phyloP scores from a whole-genome alignment of 2,797 vertebrate genomes.

The Enteromius treurensis region DNA sequence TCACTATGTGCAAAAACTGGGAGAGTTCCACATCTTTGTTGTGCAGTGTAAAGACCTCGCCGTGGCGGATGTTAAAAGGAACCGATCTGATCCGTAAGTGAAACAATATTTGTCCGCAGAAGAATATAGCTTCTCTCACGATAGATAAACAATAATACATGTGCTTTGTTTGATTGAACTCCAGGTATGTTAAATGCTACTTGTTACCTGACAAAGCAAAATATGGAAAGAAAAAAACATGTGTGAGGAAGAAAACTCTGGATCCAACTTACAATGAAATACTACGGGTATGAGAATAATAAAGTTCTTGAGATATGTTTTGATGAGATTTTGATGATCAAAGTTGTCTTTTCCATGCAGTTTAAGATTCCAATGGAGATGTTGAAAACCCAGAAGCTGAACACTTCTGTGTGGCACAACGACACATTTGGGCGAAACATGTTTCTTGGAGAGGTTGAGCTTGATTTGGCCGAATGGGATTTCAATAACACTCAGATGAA shows the following conservation, averaged over 20 bases:
- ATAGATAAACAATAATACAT: neutral
- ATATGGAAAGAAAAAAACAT: conserved; percentile 92
- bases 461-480: conserved; percentile 88
- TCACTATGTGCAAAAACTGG: conserved; percentile 88
- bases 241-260: conserved; percentile 89
- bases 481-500: conserved; percentile 86
- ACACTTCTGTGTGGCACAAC: conserved; percentile 93
- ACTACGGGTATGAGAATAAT: conserved; percentile 79
- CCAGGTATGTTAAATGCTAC: conserved; percentile 94
- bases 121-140: neutral
- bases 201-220: conserved; percentile 90
- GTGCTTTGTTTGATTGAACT: conserved; percentile 46
- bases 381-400: conserved; percentile 83
- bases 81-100: conserved; percentile 92
- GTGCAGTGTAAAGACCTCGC: conserved; percentile 90
- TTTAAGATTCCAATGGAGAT: conserved; percentile 83
- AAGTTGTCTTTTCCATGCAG: conserved; percentile 66
- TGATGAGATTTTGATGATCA: neutral
- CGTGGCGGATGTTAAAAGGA: conserved; percentile 84
- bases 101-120: neutral
- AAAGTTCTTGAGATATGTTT: neutral
- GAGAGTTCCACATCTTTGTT: conserved; percentile 90
- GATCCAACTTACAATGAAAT: conserved; percentile 94
- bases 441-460: conserved; percentile 91
- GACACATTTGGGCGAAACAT: conserved; percentile 89